phyloP scores from a whole-genome alignment of 2,797 vertebrate genomes.

The Coranthus polyacanthus region DNA sequence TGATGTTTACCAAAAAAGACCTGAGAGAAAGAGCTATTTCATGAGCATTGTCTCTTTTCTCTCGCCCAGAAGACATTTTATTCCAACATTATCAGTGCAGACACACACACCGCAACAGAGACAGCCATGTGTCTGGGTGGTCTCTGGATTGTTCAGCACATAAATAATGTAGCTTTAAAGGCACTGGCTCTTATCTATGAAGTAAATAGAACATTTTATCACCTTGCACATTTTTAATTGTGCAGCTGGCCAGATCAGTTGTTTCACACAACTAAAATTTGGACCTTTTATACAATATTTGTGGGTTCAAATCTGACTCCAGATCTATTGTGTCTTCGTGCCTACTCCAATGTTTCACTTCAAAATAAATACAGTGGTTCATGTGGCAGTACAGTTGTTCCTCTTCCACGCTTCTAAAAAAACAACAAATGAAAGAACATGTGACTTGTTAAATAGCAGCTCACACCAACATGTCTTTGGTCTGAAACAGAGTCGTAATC shows the following conservation, averaged over 20 bases:
- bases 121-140: constrained; percentile 17
- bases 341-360: too few relatives aligned
- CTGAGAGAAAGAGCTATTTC: neutral
- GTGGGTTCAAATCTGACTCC: constrained; percentile 7
- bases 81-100: neutral
- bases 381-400: too few relatives aligned
- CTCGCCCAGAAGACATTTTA: neutral
- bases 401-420: too few relatives aligned
- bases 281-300: neutral
- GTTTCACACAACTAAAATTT: constrained; percentile 5
- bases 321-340: neutral
- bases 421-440: too few relatives aligned
- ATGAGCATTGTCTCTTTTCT: constrained; percentile 9
- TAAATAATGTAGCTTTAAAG: constrained; percentile 18
- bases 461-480: too few relatives aligned
- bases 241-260: constrained; percentile 24
- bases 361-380: too few relatives aligned
- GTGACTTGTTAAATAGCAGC: too few relatives aligned
- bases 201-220: constrained; percentile 30
- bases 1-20: constrained; percentile 10
- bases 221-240: constrained; percentile 27
- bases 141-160: constrained; percentile 18
- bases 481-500: too few relatives aligned
- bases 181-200: constrained; percentile 11
- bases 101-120: constrained; percentile 11